A percentile compares a stretch with the other conserved stretches of the same genome.
These are phyloP conservation scores for Spheniscus mendiculus DNA, from an alignment of 2,113 vertebrate genomes.

Conservation along the genomic window DNA sequence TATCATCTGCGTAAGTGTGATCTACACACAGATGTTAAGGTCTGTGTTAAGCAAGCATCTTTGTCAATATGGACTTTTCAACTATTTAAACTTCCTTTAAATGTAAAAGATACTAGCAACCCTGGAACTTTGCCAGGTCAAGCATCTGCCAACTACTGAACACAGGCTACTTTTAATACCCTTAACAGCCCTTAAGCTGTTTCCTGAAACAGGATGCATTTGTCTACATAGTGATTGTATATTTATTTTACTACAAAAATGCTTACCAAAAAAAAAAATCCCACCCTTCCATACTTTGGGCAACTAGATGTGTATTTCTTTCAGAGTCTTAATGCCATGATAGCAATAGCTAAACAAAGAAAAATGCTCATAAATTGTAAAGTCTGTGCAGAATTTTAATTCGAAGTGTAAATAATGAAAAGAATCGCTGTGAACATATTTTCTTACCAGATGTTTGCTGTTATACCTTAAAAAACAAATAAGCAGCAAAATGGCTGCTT, in stretches of 20 bases:
- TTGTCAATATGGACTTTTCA: background rate
- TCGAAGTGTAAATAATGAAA: background rate
- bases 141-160: slow-evolving; percentile 18
- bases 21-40: background rate
- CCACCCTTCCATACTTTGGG: background rate
- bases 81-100: background rate
- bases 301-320: background rate
- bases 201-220: slow-evolving; percentile 57
- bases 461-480: background rate
- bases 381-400: background rate
- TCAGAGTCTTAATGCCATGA: background rate
- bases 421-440: background rate
- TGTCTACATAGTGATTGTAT: slow-evolving; percentile 15
- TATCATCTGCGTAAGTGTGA: background rate
- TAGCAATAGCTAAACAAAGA: background rate
- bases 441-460: background rate
- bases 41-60: background rate
- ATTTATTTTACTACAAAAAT: slow-evolving; percentile 31
- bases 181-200: background rate
- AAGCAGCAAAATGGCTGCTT: background rate
- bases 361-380: background rate
- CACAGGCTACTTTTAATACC: background rate
- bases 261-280: background rate
- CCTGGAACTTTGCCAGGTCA: background rate
- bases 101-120: background rate